Base-by-base conservation (phyloP, 2,113 vertebrate species). In the Myotis yumanensis region DNA sequence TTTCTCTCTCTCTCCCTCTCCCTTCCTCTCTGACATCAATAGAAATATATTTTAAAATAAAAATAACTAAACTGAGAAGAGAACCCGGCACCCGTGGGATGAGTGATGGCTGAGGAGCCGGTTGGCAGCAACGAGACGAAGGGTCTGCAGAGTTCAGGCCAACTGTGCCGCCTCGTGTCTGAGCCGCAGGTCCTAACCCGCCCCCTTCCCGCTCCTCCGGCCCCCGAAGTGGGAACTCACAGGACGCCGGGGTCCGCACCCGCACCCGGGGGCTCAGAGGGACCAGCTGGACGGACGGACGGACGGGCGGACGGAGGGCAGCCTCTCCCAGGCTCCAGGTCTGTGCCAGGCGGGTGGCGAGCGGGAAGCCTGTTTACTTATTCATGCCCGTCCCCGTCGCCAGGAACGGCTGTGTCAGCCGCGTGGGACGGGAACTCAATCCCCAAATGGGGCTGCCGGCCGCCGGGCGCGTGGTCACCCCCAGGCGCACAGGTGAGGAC, bases 371-470 rank as follows among this genome's bases (percentile, higher is more conserved):
- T 96, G 35, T 96, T 99, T 95, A 99, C 98, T 99, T 99, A 99
- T 99, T 99, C 98, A 99, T 98, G 97, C 89, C 57, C 95, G 85
- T 95, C 94, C 98, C 95, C 95, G 97, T 98, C 98, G 97, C 97
- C 96, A 97, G 97, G 98, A 97, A 97, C 95, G 97, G 98, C 98
- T 98, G 98, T 98, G 98, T 98, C 98, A 97, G 97, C 97, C 97
- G 97, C 96, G 92, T 17, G 89, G 98, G n/a, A n/a, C n/a, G 96
- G 98, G 97, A 98, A 99, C 97, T 97, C 98, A 97, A 98, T 97
- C 97, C 96, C 87, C 94, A 68, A n/a, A 87, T 35, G 89, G 82
- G 92, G 40, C 92, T 69, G 86, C 25, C 93, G 46, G 9, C 92
- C 83, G 46, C 85, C n/a, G 11, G 20, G 94, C 73, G 9, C 1